Percentiles rank a stretch among this genome's conserved stretches.
Conservation (phyloP, 64 coral and sea anemone species). For the Hydrozoanthus tunicans region DNA sequence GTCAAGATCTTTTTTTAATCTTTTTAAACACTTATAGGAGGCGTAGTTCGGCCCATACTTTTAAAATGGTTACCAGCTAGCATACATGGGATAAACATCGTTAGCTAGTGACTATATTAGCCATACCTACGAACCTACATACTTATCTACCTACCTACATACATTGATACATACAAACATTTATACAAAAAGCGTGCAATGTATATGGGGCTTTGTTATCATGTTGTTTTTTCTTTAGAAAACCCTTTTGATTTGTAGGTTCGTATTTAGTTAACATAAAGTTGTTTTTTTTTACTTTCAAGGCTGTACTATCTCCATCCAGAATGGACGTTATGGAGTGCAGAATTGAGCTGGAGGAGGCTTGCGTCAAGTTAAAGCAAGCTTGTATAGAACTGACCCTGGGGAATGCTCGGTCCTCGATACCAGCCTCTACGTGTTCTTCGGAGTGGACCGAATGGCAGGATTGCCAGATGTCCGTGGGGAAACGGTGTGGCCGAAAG, state of each 20-base stretch:
- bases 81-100: too few species aligned
- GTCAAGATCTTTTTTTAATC: too few species aligned
- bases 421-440: conserved; percentile 35
- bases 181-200: background rate
- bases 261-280: background rate
- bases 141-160: too few species aligned
- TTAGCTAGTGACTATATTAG: too few species aligned
- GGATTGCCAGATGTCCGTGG: conserved; percentile 57
- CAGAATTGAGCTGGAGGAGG: conserved; percentile 29
- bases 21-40: too few species aligned
- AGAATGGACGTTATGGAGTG: conserved; percentile 42
- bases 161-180: too few species aligned
- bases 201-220: background rate
- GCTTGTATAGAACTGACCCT: conserved; percentile 47
- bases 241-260: background rate
- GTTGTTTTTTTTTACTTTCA: background rate
- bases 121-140: too few species aligned
- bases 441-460: conserved; percentile 47
- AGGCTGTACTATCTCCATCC: background rate
- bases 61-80: too few species aligned
- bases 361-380: conserved; percentile 38
- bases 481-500: conserved; percentile 64
- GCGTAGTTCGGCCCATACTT: too few species aligned
- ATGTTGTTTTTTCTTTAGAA: background rate
- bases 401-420: conserved; percentile 45